phyloP scores from a whole-genome alignment of 2,888 invertebrate genomes.

The Brenthis daphne region DNA sequence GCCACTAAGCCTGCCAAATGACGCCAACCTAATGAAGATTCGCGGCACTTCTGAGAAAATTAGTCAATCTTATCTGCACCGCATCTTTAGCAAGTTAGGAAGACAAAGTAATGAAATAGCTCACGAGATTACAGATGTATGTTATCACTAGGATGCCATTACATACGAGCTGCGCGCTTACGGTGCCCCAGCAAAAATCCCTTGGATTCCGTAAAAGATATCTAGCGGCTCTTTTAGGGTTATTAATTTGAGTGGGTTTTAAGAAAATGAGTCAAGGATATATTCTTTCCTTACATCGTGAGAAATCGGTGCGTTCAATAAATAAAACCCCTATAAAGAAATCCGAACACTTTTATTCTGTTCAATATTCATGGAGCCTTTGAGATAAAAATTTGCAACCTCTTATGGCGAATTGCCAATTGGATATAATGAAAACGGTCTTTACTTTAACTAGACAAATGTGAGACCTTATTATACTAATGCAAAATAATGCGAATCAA shows the following conservation, averaged over 20 bases:
- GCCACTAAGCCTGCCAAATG: conserved; percentile 69
- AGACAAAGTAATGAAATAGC: conserved; percentile 79
- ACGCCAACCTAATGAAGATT: conserved; percentile 68
- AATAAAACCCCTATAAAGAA: conserved; percentile 70
- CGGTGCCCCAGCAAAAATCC: conserved; percentile 67
- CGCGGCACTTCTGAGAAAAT: conserved; percentile 64
- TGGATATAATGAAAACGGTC: conserved; percentile 55
- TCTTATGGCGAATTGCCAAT: conserved; percentile 67
- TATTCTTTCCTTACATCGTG: conserved; percentile 61
- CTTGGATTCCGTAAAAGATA: conserved; percentile 75
- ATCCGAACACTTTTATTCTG: conserved; percentile 72
- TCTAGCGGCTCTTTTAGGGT: conserved; percentile 72
- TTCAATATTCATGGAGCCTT: conserved; percentile 52
- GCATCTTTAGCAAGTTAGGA: conserved; percentile 65
- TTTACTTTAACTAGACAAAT: conserved; percentile 24
- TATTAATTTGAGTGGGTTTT: conserved; percentile 80
- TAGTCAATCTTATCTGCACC: conserved; percentile 74
- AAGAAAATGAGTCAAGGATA: conserved; percentile 75
- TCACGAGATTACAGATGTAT: conserved; percentile 63
- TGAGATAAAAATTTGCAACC: conserved; percentile 48
- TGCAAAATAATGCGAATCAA: conserved; percentile 28
- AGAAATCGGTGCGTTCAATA: conserved; percentile 66
- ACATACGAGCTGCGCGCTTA: conserved; percentile 53
- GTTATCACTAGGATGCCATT: conserved; percentile 59
- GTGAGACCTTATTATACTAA: conserved; percentile 30